Evolutionary conservation across 1,140 invertebrate species (phyloP).

Genomic region (Formica selysi): DNA sequence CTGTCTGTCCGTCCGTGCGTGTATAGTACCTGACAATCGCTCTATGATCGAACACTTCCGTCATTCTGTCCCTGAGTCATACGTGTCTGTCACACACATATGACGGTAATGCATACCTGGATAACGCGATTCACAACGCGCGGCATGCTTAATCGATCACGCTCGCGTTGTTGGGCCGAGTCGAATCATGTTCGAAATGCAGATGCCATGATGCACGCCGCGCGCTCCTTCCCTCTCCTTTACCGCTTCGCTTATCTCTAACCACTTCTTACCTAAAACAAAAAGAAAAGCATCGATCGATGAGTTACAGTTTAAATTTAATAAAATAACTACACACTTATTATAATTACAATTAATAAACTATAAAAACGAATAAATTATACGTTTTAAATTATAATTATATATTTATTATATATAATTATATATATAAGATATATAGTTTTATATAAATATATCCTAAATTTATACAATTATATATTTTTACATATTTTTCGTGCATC

Average conservation of each 20-base stretch:
- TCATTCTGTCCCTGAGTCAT: slow-evolving; percentile 40
- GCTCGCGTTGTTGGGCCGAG: slow-evolving; percentile 42
- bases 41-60: slow-evolving; percentile 41
- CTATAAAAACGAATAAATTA: background rate
- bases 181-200: slow-evolving; percentile 30
- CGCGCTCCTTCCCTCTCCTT: background rate
- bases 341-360: background rate
- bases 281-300: slow-evolving; percentile 3
- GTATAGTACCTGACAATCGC: background rate
- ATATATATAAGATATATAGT: too few relatives aligned
- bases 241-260: slow-evolving; percentile 16
- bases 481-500: background rate
- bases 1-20: slow-evolving; percentile 4
- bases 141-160: slow-evolving; percentile 57
- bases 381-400: too few relatives aligned
- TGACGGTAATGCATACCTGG: slow-evolving; percentile 53
- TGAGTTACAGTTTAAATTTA: background rate
- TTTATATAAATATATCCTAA: too few relatives aligned
- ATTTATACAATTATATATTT: too few relatives aligned
- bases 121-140: slow-evolving; percentile 51
- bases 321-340: background rate
- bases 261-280: slow-evolving; percentile 55
- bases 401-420: too few relatives aligned
- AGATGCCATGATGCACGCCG: background rate
- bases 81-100: slow-evolving; percentile 34